Evolutionary conservation across 2,113 vertebrate genomes (phyloP), one percentile per base, ranked within the genome.

Genomic region (Callipepla squamata): DNA sequence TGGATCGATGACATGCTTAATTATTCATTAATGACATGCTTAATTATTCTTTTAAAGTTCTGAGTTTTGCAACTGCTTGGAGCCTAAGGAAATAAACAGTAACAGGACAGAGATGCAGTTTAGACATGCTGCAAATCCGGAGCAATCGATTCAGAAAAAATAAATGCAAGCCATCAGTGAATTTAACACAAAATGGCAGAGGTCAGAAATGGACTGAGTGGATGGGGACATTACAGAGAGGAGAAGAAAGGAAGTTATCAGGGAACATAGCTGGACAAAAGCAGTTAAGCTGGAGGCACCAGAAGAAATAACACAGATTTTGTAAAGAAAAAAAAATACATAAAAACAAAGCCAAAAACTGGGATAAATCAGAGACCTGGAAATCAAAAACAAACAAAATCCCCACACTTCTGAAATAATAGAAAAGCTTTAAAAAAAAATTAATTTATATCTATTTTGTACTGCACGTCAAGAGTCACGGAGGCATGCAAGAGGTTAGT

Each of bases 401-500:
- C 30, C 17, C 55, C 36, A 85, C 9, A 57, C 9, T 85, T 90
- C 14, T 36, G 78, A 61, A 89, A 44, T 67, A 44, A 67, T 55
- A 94, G 62, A 21, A 86, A 86, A 86, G 47, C 4, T 89, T 57
- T 36, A 30, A 28, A 77, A 57, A 36, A n/a, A 32, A 53, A 66
- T 42, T 19, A 75, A 25, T 93, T 42, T 55, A 89, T 25, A 88
- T 3, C 65, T 11, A 78, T 81, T 87, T 78, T 34, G 70, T 87
- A 92, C 62, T 79, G 86, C 93, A 97, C 97, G 92, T 95, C 78
- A 95, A 95, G 89, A 97, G 67, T 94, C 85, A 97, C 91, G 93
- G 96, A 93, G 95, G 92, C 96, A 97, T 96, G 97, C 95, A 91
- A 95, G 91, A 90, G 97, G 96, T 97, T 96, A 87, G 91, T 91